These are phyloP conservation scores for Lutra lutra DNA, from an alignment of 2,797 vertebrate genomes.

Conservation along the genomic window DNA sequence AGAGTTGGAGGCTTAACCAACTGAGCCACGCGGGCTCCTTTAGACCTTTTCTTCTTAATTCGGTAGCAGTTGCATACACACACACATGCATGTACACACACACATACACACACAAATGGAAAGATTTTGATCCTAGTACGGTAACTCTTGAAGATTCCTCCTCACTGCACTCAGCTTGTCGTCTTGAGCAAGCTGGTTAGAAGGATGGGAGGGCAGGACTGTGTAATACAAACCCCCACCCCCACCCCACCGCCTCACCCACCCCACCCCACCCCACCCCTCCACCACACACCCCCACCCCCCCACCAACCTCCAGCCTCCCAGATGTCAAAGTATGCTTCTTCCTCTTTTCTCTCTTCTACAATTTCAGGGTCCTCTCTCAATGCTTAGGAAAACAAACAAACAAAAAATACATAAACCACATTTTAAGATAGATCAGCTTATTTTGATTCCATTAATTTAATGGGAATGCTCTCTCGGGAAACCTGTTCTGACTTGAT, in stretches of 20 bases:
- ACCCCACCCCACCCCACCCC: too few relatives aligned
- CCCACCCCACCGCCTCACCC: neutral
- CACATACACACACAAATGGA: neutral
- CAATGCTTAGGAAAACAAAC: neutral
- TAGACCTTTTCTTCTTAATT: neutral
- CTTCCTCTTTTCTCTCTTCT: neutral
- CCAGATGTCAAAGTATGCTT: neutral
- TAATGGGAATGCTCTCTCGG: conserved; percentile 65
- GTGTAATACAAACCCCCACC: neutral
- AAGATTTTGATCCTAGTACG: neutral
- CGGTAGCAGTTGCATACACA: neutral
- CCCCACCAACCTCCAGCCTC: neutral
- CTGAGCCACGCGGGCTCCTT: neutral
- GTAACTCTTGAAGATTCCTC: neutral
- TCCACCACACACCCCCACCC: too few relatives aligned
- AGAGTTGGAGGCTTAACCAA: neutral
- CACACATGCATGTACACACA: neutral
- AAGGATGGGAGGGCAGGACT: neutral
- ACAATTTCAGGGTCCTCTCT: neutral
- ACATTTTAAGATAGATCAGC: neutral
- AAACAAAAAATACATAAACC: neutral
- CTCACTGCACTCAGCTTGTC: neutral
- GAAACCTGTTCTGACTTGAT: conserved; percentile 84
- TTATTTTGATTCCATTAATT: conserved; percentile 53
- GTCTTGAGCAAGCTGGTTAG: neutral